Evolutionary conservation across 2,113 vertebrate species (phyloP), one percentile per base, ranked within the genome.

Genomic region (Cyprinodon tularosa): DNA sequence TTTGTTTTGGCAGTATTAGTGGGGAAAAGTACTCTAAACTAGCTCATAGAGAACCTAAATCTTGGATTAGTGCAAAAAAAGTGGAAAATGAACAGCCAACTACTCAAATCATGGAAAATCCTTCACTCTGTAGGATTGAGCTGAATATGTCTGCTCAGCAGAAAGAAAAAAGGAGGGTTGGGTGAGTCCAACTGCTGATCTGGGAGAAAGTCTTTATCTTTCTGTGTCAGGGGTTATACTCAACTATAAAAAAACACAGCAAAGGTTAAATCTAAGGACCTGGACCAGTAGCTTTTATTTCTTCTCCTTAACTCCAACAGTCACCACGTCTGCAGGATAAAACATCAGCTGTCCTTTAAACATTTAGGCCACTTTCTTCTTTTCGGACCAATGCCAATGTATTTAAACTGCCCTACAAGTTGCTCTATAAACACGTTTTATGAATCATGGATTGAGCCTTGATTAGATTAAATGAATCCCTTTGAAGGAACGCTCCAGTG

Each of bases 401-500:
- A 29, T 29, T 29, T 29, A 1, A 29, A 29, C 29, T 29, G 29
- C 29, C 29, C 29, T 29, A 29, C 29, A 29, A 29, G 29, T 29
- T 29, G 29, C 29, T 29, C 29, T 29, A 29, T 1, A 29, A 29
- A 29, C 1, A 29, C 29, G 29, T 29, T 29, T 29, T 29, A 29
- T 29, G 29, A 29, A 29, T 29, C 29, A 29, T 29, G 29, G 66
- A 66, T 68, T 12, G 4, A 9, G 69, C 68, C 75, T 72, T 53
- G 45, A 65, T 75, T 76, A 77, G 83, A 85, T 75, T 8, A 88
- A 73, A 29, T 29, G 29, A 29, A 29, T 81, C 57, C 67, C 72
- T 83, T 86, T 83, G 66, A 87, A 74, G 76, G 76, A 71, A 72
- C 68, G 77, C 70, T 82, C 67, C 53, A 36, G 12, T 78, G 83